These are phyloP conservation scores for Drosophila flavopinicola DNA, from an alignment of 2,888 invertebrate species.

Conservation along the genomic window DNA sequence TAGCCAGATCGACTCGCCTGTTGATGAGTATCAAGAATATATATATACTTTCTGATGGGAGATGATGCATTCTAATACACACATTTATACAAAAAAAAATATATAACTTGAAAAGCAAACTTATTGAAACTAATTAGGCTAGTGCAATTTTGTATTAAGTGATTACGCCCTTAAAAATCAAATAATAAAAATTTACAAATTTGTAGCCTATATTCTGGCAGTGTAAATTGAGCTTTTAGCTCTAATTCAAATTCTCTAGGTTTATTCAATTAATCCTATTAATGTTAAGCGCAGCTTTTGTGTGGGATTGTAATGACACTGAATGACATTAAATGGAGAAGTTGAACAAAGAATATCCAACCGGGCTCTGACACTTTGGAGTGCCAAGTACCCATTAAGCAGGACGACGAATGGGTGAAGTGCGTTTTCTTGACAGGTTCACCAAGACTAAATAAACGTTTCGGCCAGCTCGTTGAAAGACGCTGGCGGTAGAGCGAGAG, in stretches of 20 bases:
- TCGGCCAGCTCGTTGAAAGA: conserved; percentile 35
- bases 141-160: too few relatives aligned
- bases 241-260: neutral
- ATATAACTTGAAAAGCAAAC: too few relatives aligned
- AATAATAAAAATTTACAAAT: neutral
- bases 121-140: neutral
- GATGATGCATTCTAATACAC: too few relatives aligned
- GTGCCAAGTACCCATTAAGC: conserved; percentile 24
- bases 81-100: too few relatives aligned
- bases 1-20: too few relatives aligned
- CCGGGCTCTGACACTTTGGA: conserved; percentile 18
- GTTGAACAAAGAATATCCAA: conserved; percentile 10
- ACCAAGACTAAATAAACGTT: conserved; percentile 24
- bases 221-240: neutral
- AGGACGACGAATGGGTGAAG: conserved; percentile 26
- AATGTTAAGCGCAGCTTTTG: conserved; percentile 13
- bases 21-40: too few relatives aligned
- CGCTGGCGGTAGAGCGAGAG: neutral
- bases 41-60: too few relatives aligned
- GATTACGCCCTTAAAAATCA: too few relatives aligned
- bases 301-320: conserved; percentile 19
- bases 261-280: conserved; percentile 20
- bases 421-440: conserved; percentile 44
- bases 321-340: conserved; percentile 25
- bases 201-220: neutral